Conservation (phyloP, 2,797 vertebrate genomes). For the Taeniopygia guttata region DNA sequence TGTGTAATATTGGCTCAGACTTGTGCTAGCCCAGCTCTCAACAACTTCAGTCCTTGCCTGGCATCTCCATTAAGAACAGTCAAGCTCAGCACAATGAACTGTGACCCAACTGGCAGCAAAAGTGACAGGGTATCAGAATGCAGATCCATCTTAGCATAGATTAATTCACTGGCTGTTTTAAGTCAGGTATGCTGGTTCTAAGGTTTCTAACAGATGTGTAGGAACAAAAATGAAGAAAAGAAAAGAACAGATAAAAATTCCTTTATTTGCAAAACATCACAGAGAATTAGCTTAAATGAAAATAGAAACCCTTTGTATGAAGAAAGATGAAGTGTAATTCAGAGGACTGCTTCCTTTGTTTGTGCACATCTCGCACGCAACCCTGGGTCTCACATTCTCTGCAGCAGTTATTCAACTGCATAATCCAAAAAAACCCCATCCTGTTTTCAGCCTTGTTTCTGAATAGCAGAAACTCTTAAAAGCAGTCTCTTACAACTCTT, state of each 20-base stretch:
- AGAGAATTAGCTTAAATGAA: not conserved
- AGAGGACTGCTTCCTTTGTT: not conserved
- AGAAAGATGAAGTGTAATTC: not conserved
- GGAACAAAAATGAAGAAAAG: not conserved
- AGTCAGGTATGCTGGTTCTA: not conserved
- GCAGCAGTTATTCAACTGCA: not conserved
- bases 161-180: not conserved
- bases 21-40: not conserved
- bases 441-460: not conserved
- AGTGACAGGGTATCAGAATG: not conserved
- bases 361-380: not conserved
- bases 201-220: not conserved
- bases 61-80: not conserved
- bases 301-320: not conserved
- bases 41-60: not conserved
- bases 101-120: not conserved
- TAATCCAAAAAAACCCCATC: not conserved
- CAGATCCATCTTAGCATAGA: not conserved
- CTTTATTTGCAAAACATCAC: not conserved
- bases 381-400: not conserved
- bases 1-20: not conserved
- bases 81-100: not conserved
- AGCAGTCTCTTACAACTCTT: not conserved
- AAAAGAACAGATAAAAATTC: not conserved
- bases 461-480: not conserved